Percentiles rank a stretch among this genome's conserved stretches.
Evolutionary conservation across 2,113 vertebrate genomes (phyloP).

Genomic region (Eublepharis macularius): DNA sequence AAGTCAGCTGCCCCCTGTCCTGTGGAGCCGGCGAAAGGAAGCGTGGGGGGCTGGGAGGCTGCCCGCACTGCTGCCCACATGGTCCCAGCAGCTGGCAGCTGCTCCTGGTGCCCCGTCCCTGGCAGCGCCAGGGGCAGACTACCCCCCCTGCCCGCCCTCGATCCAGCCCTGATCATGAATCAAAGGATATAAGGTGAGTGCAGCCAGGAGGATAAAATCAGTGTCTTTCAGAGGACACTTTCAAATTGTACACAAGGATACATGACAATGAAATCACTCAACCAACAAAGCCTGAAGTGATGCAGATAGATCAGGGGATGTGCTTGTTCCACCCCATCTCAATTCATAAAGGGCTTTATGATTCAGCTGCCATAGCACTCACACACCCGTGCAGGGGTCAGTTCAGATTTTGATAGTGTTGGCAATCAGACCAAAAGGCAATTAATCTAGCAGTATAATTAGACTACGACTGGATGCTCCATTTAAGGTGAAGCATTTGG

Average conservation of each 20-base stretch:
- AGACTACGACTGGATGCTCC: background rate
- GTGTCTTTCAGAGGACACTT: background rate
- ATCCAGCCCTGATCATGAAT: too few species aligned
- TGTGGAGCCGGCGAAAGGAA: too few species aligned
- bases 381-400: background rate
- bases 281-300: background rate
- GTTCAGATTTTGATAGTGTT: conserved; percentile 13
- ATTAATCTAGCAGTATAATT: conserved; percentile 1
- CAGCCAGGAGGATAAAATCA: conserved; percentile 1
- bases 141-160: too few species aligned
- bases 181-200: background rate
- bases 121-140: too few species aligned
- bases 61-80: too few species aligned
- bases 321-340: background rate
- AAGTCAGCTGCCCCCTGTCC: too few species aligned
- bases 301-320: background rate
- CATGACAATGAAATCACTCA: conserved; percentile 2
- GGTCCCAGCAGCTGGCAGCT: too few species aligned
- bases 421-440: conserved; percentile 4
- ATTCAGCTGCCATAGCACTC: background rate
- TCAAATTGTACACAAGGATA: background rate
- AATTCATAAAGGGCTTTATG: conserved; percentile 5
- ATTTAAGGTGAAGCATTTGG: background rate
- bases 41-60: too few species aligned
- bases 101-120: too few species aligned